phyloP scores from a whole-genome alignment of 92 coral and sea anemone genomes.

The Palythoa grandiflora region DNA sequence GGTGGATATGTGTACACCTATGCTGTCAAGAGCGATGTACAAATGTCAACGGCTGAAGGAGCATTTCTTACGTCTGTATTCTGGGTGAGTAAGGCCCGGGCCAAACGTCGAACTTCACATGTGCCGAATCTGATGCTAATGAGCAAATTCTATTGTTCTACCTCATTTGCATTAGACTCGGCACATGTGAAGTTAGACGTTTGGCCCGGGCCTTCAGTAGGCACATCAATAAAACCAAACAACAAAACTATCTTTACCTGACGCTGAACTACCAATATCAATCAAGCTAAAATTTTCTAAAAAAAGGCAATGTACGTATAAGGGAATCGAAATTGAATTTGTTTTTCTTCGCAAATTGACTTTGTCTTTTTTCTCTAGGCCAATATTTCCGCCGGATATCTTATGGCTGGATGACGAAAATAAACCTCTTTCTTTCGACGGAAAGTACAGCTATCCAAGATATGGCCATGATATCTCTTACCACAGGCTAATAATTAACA shows the following conservation, averaged over 20 bases:
- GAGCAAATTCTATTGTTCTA: too few species aligned
- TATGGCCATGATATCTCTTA: conserved; percentile 3
- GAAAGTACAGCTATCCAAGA: conserved; percentile 30
- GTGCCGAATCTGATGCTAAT: too few species aligned
- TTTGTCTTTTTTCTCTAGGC: background rate
- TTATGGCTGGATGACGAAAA: conserved; percentile 24
- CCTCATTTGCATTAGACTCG: too few species aligned
- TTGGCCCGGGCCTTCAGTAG: too few species aligned
- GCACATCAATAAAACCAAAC: too few species aligned
- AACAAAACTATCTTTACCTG: too few species aligned
- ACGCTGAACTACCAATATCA: too few species aligned
- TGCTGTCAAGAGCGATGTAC: conserved; percentile 85
- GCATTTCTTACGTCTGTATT: conserved; percentile 93
- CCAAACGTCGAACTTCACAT: too few species aligned
- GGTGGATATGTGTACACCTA: conserved; percentile 95
- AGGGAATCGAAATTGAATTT: background rate
- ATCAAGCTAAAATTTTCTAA: too few species aligned
- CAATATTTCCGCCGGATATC: conserved; percentile 18
- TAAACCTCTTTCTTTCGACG: background rate
- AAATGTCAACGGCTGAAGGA: conserved; percentile 92
- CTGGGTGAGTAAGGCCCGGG: conserved; percentile 75
- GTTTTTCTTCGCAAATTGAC: background rate
- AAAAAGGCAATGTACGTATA: background rate
- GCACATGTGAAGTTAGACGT: too few species aligned
- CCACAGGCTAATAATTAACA: conserved; percentile 38